Conservation (phyloP, 2,113 vertebrate genomes). For the Amphilophus citrinellus region DNA sequence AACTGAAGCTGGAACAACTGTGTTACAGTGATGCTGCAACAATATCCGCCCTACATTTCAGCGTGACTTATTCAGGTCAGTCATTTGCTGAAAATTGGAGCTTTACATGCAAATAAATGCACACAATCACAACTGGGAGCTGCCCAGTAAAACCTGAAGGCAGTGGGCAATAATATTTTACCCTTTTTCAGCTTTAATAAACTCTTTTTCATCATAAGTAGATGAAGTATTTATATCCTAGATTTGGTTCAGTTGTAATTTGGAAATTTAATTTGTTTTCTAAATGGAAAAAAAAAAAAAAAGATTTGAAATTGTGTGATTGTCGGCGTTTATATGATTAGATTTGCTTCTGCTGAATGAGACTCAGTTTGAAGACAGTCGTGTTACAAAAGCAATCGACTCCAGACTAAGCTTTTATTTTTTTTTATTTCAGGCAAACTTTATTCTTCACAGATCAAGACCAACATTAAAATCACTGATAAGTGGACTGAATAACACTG, state of each 20-base stretch:
- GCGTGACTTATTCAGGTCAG: not conserved
- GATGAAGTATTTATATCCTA: not conserved
- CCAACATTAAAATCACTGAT: too few relatives aligned
- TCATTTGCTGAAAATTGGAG: not conserved
- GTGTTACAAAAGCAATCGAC: not conserved
- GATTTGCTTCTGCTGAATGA: not conserved
- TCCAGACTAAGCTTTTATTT: not conserved
- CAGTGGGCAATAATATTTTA: fast-evolving
- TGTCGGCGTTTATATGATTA: fast-evolving
- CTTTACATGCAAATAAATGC: not conserved
- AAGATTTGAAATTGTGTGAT: not conserved
- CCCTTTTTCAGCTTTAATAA: not conserved
- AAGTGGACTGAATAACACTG: too few relatives aligned
- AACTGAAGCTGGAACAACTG: not conserved
- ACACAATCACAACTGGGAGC: not conserved
- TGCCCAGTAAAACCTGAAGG: not conserved
- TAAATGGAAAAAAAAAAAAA: not conserved
- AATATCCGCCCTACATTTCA: not conserved
- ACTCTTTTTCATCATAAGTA: not conserved
- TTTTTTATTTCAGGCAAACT: not conserved
- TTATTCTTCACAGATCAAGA: not conserved
- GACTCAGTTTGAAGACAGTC: not conserved
- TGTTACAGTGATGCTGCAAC: not conserved
- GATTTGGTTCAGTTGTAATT: not conserved
- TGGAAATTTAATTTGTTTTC: fast-evolving